Evolutionary conservation across 2,113 vertebrate genomes (phyloP).

Genomic region (Heterochromis multidens): DNA sequence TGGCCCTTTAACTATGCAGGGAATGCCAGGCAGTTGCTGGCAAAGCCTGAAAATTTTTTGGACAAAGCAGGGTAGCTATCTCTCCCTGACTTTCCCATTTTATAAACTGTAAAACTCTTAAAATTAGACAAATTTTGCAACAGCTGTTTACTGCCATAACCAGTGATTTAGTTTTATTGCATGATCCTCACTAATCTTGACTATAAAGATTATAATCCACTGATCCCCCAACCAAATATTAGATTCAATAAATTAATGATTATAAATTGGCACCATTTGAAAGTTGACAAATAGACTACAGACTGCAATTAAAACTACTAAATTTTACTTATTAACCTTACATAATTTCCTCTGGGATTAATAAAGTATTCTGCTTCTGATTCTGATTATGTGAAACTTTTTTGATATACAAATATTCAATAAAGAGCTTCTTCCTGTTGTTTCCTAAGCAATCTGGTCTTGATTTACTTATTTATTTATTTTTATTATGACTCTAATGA

Average conservation of each 20-base stretch:
- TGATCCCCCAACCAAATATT: neutral
- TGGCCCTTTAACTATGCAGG: neutral
- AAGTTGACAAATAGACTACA: neutral
- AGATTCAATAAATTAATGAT: neutral
- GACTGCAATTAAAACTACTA: too few species aligned
- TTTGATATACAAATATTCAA: too few species aligned
- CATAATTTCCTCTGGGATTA: too few species aligned
- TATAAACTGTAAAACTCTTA: neutral
- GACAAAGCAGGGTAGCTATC: neutral
- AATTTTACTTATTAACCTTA: too few species aligned
- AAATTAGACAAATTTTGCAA: neutral
- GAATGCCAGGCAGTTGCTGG: neutral
- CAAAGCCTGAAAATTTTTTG: neutral
- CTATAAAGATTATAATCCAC: too few species aligned
- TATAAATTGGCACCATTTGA: neutral
- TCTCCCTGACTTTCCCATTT: neutral
- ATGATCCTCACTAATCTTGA: neutral
- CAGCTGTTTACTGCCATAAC: neutral
- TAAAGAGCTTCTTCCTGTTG: neutral
- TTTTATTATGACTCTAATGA: constrained; percentile 31
- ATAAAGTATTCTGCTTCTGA: too few species aligned
- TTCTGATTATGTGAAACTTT: too few species aligned
- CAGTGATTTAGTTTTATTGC: neutral
- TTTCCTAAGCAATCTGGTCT: neutral
- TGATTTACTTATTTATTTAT: neutral